Conservation (phyloP, 2,888 invertebrate species). For the Drosophila lacicola region DNA sequence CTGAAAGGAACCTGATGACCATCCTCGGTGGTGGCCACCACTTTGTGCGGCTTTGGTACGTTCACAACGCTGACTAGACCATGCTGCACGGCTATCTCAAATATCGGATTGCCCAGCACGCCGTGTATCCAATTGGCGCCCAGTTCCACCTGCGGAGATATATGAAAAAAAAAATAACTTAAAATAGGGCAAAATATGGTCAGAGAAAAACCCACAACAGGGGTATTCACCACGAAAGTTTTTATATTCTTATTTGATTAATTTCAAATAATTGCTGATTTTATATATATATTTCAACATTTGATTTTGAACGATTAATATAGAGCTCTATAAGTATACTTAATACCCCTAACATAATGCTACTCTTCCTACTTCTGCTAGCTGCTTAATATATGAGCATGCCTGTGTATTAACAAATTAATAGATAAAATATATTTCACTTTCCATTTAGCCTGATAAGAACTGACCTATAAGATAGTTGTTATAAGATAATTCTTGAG, state of each 20-base stretch:
- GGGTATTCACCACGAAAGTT: background rate
- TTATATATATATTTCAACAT: background rate
- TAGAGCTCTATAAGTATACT: no score
- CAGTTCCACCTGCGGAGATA: constrained; percentile 88
- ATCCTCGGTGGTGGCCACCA: constrained; percentile 94
- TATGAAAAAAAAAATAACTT: background rate
- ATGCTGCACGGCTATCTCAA: constrained; percentile 93
- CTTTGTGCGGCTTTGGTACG: constrained; percentile 94
- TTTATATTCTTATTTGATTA: background rate
- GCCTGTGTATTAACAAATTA: background rate
- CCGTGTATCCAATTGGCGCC: constrained; percentile 98
- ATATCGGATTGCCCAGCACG: constrained; percentile 94
- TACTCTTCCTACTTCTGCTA: background rate
- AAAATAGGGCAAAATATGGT: background rate
- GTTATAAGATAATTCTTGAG: background rate
- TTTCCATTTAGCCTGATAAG: constrained; percentile 22
- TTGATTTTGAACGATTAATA: no score
- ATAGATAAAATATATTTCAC: constrained; percentile 16
- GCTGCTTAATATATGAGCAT: background rate
- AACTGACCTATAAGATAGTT: constrained; percentile 50
- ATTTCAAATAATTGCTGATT: background rate
- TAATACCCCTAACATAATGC: background rate
- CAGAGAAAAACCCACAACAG: background rate
- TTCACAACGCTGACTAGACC: constrained; percentile 93
- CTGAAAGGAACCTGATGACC: constrained; percentile 95